Conservation (phyloP, 2,888 invertebrate species). For the Rhimphoctona megacephalus region DNA sequence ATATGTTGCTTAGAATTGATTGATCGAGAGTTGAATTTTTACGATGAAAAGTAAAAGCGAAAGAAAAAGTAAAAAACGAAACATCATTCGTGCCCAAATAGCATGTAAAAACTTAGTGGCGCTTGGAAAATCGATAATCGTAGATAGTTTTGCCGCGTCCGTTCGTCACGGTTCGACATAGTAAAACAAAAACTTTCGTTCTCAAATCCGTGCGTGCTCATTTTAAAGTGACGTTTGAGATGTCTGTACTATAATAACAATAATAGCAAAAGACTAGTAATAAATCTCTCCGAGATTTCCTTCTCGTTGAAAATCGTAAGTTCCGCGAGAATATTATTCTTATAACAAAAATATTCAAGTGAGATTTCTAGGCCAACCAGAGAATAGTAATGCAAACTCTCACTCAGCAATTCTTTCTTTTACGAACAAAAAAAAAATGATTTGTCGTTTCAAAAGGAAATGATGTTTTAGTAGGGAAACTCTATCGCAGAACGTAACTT, state of each 20-base stretch:
- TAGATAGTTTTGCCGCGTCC: background rate
- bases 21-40: no score
- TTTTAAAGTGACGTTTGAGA: constrained; percentile 22
- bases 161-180: constrained; percentile 45
- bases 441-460: background rate
- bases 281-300: constrained; percentile 19
- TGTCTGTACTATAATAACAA: constrained; percentile 14
- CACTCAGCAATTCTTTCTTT: constrained; percentile 7
- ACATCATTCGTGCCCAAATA: no score
- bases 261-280: constrained; percentile 8
- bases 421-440: background rate
- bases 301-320: constrained; percentile 12
- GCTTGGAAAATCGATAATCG: constrained; percentile 47
- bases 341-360: background rate
- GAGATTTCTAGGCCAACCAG: background rate
- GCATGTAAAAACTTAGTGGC: constrained; percentile 4
- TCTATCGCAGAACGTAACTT: no score
- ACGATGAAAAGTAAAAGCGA: no score
- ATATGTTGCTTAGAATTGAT: no score
- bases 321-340: background rate
- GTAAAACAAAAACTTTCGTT: constrained; percentile 61
- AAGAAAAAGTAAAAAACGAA: no score
- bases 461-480: no score
- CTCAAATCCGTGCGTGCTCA: constrained; percentile 46
- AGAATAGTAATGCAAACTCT: constrained; percentile 17